Percentiles rank a stretch among this genome's conserved stretches.
Conservation (phyloP, 1,140 invertebrate species). For the Odontomachus brunneus region DNA sequence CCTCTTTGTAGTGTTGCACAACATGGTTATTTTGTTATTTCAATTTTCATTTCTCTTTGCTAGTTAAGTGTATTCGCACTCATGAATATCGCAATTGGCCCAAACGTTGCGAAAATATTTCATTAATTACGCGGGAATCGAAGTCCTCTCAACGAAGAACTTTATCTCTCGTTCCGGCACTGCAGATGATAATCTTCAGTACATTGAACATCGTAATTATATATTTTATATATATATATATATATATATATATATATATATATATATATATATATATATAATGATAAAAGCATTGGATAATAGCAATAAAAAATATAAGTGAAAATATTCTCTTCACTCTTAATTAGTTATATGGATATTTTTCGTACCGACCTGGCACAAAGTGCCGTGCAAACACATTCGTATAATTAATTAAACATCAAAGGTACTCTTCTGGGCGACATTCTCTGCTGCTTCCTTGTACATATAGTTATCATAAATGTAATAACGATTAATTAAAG, state of each 20-base stretch:
- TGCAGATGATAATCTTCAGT: conserved; percentile 20
- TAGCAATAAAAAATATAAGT: neutral
- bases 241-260: no score
- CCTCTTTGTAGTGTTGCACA: conserved; percentile 10
- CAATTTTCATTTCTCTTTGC: neutral
- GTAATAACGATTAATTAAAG: neutral
- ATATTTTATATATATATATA: no score
- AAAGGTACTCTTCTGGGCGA: neutral
- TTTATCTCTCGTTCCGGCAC: neutral
- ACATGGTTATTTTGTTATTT: neutral
- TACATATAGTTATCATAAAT: neutral
- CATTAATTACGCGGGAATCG: conserved; percentile 3
- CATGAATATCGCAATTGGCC: conserved; percentile 4
- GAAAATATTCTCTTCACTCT: neutral
- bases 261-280: no score
- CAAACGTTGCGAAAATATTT: conserved; percentile 13
- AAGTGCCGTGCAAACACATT: neutral
- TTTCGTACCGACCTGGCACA: neutral
- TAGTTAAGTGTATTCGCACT: conserved; percentile 5
- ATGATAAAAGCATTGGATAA: conserved; percentile 4
- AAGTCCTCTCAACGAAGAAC: neutral
- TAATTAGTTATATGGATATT: neutral
- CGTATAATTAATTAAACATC: conserved; percentile 13
- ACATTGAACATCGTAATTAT: neutral
- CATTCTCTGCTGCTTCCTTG: neutral